phyloP scores from a whole-genome alignment of 2,113 vertebrate species.

The Oophaga pumilio region DNA sequence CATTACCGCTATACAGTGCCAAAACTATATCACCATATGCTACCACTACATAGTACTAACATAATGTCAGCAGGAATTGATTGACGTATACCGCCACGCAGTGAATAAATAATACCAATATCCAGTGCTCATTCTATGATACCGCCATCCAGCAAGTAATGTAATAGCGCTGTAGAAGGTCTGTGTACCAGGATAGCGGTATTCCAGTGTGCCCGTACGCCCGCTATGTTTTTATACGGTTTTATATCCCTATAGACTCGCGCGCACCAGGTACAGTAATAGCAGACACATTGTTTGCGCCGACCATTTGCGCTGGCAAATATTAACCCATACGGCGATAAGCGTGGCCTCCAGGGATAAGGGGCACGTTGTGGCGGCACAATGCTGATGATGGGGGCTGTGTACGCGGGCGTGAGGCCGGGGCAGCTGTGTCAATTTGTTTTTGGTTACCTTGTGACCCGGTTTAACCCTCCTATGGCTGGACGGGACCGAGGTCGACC shows the following conservation, averaged over 20 bases:
- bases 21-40: no score
- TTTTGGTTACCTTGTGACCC: background rate
- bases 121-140: no score
- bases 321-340: constrained; percentile 40
- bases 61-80: no score
- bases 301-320: constrained; percentile 22
- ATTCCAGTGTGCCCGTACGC: background rate
- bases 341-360: constrained; percentile 10
- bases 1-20: no score
- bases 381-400: background rate
- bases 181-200: no score
- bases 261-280: background rate
- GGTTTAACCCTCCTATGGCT: background rate
- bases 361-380: background rate
- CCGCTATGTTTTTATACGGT: background rate
- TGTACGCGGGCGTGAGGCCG: no score
- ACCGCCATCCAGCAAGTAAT: no score
- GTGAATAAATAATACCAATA: no score
- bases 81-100: no score
- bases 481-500: background rate
- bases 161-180: no score
- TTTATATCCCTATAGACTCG: background rate
- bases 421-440: constrained; percentile 53
- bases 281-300: background rate
- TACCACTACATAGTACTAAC: no score